These are phyloP conservation scores for Gila orcuttii DNA, from an alignment of 2,113 vertebrate genomes.

Conservation along the genomic window DNA sequence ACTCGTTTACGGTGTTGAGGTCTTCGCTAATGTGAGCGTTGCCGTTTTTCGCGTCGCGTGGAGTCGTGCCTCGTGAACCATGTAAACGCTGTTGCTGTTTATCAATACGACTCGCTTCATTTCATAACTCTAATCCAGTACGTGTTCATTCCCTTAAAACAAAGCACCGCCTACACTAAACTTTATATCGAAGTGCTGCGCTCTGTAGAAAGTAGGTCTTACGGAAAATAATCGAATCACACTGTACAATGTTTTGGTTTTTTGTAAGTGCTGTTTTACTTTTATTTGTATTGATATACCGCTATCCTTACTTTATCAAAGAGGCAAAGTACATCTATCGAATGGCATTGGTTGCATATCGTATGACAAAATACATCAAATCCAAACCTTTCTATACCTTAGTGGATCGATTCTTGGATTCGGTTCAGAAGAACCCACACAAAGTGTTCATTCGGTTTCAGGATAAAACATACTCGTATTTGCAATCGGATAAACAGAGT, in stretches of 20 bases:
- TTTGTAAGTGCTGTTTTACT: conserved; percentile 37
- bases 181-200: neutral
- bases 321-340: conserved; percentile 50
- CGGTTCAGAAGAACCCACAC: conserved; percentile 59
- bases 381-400: conserved; percentile 64
- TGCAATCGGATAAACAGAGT: conserved; percentile 65
- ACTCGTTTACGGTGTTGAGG: neutral
- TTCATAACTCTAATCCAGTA: neutral
- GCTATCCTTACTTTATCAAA: conserved; percentile 69
- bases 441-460: conserved; percentile 67
- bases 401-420: conserved; percentile 60
- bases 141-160: neutral
- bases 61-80: neutral
- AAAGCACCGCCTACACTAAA: neutral
- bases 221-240: neutral
- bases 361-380: neutral
- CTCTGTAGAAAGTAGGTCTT: neutral
- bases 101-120: neutral
- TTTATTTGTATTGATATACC: neutral
- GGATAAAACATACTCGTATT: conserved; percentile 62
- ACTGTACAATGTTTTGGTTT: conserved; percentile 29
- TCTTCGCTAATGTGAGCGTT: neutral
- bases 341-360: neutral
- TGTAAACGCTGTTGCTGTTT: neutral
- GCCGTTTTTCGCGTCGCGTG: neutral